Conservation (phyloP, 2,888 invertebrate genomes). For the Emmelina monodactyla region DNA sequence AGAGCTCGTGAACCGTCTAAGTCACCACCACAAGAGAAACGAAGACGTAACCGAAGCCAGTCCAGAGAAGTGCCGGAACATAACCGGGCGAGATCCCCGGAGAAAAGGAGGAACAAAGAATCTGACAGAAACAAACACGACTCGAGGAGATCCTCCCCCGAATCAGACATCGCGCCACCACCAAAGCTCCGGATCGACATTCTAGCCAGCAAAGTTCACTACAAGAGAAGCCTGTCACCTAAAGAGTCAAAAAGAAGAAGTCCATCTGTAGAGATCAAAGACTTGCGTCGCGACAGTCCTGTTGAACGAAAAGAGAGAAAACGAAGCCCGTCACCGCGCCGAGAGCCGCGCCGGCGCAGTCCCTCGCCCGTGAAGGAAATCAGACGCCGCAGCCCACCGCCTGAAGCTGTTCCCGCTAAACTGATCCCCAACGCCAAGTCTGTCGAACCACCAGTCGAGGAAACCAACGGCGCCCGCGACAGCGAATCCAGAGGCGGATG, state of each 20-base stretch:
- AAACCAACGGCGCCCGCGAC: slow-evolving; percentile 4
- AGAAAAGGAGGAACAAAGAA: slow-evolving; percentile 15
- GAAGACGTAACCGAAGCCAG: slow-evolving; percentile 34
- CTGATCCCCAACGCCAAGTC: too few relatives aligned
- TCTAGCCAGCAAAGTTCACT: slow-evolving; percentile 23
- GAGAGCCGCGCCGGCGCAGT: slow-evolving; percentile 9
- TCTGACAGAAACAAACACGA: too few relatives aligned
- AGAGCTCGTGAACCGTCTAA: slow-evolving; percentile 27
- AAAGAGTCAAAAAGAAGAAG: slow-evolving; percentile 8
- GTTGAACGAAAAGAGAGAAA: slow-evolving; percentile 24
- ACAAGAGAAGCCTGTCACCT: slow-evolving; percentile 28
- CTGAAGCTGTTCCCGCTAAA: slow-evolving; percentile 22
- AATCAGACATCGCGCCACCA: slow-evolving; percentile 33
- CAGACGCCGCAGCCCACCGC: slow-evolving; percentile 12
- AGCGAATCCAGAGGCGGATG: slow-evolving; percentile 4
- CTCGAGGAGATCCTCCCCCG: slow-evolving; percentile 30
- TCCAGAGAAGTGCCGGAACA: slow-evolving; percentile 35
- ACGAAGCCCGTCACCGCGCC: slow-evolving; percentile 26
- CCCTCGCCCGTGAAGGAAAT: slow-evolving; percentile 10
- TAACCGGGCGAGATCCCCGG: slow-evolving; percentile 31
- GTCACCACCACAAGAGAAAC: slow-evolving; percentile 43
- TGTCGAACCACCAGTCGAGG: background rate
- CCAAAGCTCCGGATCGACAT: slow-evolving; percentile 27
- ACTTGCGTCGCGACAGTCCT: slow-evolving; percentile 9
- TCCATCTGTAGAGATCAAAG: background rate